Evolutionary conservation across 2,888 invertebrate genomes (phyloP).

Genomic region (Listrodromus nycthemerus): DNA sequence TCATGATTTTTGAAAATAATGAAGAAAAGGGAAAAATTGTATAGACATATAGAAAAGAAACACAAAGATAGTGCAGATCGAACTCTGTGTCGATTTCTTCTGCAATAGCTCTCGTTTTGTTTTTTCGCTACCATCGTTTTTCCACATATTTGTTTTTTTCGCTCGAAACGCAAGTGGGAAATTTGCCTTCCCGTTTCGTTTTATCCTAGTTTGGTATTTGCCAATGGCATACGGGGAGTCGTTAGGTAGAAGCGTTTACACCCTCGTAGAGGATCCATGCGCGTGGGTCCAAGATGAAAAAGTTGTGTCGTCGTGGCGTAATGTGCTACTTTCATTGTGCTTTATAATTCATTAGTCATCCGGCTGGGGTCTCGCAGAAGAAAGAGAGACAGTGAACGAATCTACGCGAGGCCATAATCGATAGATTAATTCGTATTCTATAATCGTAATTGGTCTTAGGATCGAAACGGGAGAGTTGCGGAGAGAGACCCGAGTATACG

Average conservation of each 20-base stretch:
- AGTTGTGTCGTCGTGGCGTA: constrained; percentile 82
- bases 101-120: constrained; percentile 73
- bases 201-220: not conserved
- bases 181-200: not conserved
- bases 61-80: constrained; percentile 22
- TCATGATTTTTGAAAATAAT: constrained; percentile 1
- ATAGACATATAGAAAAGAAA: no score
- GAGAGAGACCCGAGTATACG: constrained; percentile 54
- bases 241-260: constrained; percentile 22
- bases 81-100: constrained; percentile 79
- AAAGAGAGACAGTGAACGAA: constrained; percentile 77
- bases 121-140: constrained; percentile 11
- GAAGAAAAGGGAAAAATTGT: not conserved
- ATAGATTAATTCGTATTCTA: constrained; percentile 10
- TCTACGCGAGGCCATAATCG: constrained; percentile 21
- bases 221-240: not conserved
- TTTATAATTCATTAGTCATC: constrained; percentile 47
- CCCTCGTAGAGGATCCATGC: constrained; percentile 71
- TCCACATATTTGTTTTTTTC: not conserved
- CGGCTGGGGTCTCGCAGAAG: constrained; percentile 74
- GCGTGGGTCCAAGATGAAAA: constrained; percentile 82
- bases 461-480: constrained; percentile 32
- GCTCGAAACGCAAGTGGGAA: constrained; percentile 3
- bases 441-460: constrained; percentile 55
- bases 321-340: constrained; percentile 69